These are phyloP conservation scores for Chalcosyrphus nemorum DNA, from an alignment of 2,888 invertebrate genomes.

Conservation along the genomic window DNA sequence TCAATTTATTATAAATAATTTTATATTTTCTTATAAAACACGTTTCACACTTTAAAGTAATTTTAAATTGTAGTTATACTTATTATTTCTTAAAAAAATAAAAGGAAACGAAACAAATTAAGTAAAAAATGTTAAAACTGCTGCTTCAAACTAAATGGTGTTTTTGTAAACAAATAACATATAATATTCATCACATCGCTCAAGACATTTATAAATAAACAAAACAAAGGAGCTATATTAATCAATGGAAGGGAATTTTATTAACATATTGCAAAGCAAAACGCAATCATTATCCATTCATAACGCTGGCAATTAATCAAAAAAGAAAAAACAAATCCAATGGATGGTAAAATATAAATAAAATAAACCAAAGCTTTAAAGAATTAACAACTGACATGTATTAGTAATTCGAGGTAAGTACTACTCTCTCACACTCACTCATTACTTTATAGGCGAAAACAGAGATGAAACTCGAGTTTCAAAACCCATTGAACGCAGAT, in stretches of 20 bases:
- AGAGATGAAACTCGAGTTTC: neutral
- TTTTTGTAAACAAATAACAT: constrained; percentile 63
- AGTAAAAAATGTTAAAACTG: constrained; percentile 36
- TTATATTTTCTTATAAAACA: neutral
- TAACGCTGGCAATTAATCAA: constrained; percentile 62
- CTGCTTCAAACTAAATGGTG: constrained; percentile 60
- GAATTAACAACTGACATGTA: constrained; percentile 33
- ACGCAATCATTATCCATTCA: constrained; percentile 42
- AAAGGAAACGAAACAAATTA: neutral
- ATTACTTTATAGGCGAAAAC: constrained; percentile 52
- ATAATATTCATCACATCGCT: constrained; percentile 47
- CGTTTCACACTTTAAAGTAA: constrained; percentile 12
- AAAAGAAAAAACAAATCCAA: constrained; percentile 35
- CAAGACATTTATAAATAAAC: constrained; percentile 10
- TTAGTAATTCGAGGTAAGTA: constrained; percentile 71
- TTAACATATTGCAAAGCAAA: constrained; percentile 30
- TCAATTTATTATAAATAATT: neutral
- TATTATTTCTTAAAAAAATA: neutral
- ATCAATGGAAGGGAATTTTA: constrained; percentile 41
- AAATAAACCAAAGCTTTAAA: constrained; percentile 32
- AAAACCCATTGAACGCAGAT: neutral
- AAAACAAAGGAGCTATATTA: constrained; percentile 13
- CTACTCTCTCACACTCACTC: constrained; percentile 66
- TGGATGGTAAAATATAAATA: constrained; percentile 47
- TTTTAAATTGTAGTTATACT: neutral